These are phyloP conservation scores for Pseudois nayaur DNA, from an alignment of 2,113 vertebrate species.

Conservation along the genomic window DNA sequence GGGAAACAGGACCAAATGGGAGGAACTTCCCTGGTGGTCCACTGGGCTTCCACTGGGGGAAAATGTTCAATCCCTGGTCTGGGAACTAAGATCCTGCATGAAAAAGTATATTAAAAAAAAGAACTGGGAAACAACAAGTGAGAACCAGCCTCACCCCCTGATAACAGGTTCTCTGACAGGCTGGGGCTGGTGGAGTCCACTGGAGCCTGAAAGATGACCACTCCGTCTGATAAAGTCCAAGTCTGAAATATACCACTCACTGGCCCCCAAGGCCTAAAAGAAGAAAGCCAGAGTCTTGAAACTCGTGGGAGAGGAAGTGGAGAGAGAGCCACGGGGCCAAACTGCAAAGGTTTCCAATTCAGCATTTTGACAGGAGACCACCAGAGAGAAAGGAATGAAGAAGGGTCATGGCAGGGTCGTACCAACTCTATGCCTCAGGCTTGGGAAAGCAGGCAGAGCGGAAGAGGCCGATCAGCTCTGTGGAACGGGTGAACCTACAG, in stretches of 20 bases:
- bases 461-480: neutral
- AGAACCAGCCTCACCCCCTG: neutral
- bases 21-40: neutral
- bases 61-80: neutral
- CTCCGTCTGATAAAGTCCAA: neutral
- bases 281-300: neutral
- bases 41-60: neutral
- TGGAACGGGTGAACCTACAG: rapidly evolving
- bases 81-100: neutral
- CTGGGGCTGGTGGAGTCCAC: neutral
- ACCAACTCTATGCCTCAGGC: neutral
- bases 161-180: neutral
- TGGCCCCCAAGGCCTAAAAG: neutral
- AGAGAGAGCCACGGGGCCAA: neutral
- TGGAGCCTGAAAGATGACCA: neutral
- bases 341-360: neutral
- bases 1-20: neutral
- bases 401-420: neutral
- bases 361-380: neutral
- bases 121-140: neutral
- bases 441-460: neutral
- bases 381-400: neutral
- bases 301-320: neutral
- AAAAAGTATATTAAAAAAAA: neutral
- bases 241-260: neutral